A percentile compares a stretch with the other conserved stretches of the same genome.
phyloP scores from a whole-genome alignment of 1,140 invertebrate genomes.

The Druon quercuslanigerum region DNA sequence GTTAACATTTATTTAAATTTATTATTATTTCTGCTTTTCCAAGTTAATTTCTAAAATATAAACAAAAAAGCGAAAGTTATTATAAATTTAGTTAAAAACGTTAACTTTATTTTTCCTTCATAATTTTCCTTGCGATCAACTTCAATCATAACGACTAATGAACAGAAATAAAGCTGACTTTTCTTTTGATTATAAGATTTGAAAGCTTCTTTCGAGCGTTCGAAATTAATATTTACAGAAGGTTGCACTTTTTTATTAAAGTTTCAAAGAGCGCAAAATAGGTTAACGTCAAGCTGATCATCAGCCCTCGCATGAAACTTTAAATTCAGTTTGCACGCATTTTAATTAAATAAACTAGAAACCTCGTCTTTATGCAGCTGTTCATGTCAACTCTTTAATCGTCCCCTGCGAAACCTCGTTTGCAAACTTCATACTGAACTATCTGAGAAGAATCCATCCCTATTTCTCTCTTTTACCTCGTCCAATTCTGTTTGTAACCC shows the following conservation, averaged over 20 bases:
- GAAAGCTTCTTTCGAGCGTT: neutral
- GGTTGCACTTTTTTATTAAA: neutral
- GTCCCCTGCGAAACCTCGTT: conserved; percentile 44
- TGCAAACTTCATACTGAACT: conserved; percentile 44
- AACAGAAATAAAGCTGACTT: neutral
- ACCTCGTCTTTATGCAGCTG: conserved; percentile 36
- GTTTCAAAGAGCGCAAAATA: neutral
- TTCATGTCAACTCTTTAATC: conserved; percentile 42
- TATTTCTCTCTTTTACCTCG: conserved; percentile 36
- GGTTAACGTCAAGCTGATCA: neutral
- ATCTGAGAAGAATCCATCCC: conserved; percentile 35
- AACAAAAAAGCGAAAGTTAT: no score
- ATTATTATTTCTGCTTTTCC: no score
- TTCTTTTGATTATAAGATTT: neutral
- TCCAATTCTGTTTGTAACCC: conserved; percentile 51
- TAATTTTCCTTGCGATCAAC: no score
- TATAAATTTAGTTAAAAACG: no score
- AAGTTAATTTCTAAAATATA: no score
- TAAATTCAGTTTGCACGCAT: neutral
- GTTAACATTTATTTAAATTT: no score
- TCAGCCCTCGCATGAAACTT: neutral
- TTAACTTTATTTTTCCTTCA: no score
- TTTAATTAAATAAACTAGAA: conserved; percentile 7
- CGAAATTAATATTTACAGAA: neutral
- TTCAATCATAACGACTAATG: neutral